Conservation (phyloP, 2,113 vertebrate genomes). For the Callocephalon fimbriatum region DNA sequence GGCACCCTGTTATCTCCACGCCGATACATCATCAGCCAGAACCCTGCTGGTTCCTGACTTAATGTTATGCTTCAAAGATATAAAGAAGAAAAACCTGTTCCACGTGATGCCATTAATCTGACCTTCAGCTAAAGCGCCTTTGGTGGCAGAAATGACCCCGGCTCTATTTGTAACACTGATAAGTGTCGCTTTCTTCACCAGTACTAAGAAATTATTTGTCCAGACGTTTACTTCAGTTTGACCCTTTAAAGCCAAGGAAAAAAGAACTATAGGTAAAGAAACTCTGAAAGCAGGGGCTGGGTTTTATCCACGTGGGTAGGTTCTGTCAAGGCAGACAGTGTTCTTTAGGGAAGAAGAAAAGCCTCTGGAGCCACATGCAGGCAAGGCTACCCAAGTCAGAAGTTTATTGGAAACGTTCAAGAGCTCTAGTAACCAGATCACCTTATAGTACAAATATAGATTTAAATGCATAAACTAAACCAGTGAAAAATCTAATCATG, state of each 20-base stretch:
- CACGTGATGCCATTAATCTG: not conserved
- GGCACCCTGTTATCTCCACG: not conserved
- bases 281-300: not conserved
- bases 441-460: conserved; percentile 26
- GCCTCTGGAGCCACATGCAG: not conserved
- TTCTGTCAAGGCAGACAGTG: not conserved
- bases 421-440: not conserved
- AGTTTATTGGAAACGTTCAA: conserved; percentile 41
- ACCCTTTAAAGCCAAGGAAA: not conserved
- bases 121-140: not conserved
- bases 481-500: not conserved
- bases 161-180: not conserved
- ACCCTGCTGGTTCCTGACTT: not conserved
- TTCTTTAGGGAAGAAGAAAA: not conserved
- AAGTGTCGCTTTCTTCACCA: not conserved
- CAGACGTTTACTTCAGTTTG: not conserved
- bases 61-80: not conserved
- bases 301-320: not conserved
- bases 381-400: not conserved
- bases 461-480: not conserved
- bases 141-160: not conserved
- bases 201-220: not conserved
- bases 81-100: not conserved
- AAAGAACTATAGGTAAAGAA: not conserved
- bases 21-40: fast-evolving